Percentiles rank a stretch among this genome's conserved stretches.
phyloP scores from a whole-genome alignment of 1,140 invertebrate species.

The Ostrea edulis region DNA sequence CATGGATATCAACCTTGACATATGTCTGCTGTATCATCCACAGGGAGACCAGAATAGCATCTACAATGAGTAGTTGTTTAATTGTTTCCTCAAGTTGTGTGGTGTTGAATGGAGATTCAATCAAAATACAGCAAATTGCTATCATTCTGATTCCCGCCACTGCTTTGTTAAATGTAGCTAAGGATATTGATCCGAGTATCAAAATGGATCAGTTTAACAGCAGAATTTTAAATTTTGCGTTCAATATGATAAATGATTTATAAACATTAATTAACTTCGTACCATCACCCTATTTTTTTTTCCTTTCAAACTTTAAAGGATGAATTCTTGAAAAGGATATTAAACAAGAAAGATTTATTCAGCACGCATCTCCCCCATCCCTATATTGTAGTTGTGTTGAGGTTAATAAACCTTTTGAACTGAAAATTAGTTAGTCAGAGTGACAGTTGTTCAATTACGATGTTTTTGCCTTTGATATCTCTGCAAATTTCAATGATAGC shows the following conservation, averaged over 20 bases:
- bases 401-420: too few species aligned
- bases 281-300: not conserved
- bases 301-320: not conserved
- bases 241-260: not conserved
- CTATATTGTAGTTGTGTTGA: too few species aligned
- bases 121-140: not conserved
- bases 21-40: not conserved
- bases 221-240: not conserved
- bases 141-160: not conserved
- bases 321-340: too few species aligned
- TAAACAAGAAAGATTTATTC: too few species aligned
- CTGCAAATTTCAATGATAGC: too few species aligned
- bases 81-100: not conserved
- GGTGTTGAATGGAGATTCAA: not conserved
- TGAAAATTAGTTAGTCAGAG: too few species aligned
- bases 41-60: not conserved
- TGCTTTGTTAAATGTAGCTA: not conserved
- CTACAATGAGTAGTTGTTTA: not conserved
- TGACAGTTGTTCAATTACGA: too few species aligned
- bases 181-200: not conserved
- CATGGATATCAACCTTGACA: not conserved
- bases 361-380: too few species aligned
- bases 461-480: too few species aligned
- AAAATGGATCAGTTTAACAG: not conserved
- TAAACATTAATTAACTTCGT: not conserved